Evolutionary conservation across 2,113 vertebrate genomes (phyloP), one percentile per base, ranked within the genome.

Genomic region (Sisor rabdophorus): DNA sequence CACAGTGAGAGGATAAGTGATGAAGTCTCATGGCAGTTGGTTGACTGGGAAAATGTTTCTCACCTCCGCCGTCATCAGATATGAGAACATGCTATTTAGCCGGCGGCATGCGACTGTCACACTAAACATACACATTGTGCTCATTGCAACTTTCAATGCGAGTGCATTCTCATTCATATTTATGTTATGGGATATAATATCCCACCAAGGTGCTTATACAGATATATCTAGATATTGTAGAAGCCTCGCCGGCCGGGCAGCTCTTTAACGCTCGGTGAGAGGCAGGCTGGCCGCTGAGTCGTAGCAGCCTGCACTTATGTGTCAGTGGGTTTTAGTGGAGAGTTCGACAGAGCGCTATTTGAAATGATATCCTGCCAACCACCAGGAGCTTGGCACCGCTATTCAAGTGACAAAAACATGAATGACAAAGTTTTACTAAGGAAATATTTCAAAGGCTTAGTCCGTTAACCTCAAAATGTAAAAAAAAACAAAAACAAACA

Each of bases 201-300:
- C 22, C 52, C 50, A 26, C 36, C 47, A 50, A 67, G 53, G 52
- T 68, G 63, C 32, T 48, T 58, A 58, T 24, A 56, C 36, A 30
- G 54, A 47, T 44, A 52, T 75, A 86, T 82, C 81, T 91, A 83
- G 75, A 83, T 44, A 65, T 79, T 71, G 70, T 80, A 84, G 67
- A 65, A 79, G 64, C 19, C 30, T 28, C 10, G 11, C 26, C 61
- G 55, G 55, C 71, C 53, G 56, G 65, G 36, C 71, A 75, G 64
- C 52, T 73, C 68, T 82, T 48, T 67, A 55, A 73, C 59, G 59
- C 76, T 52, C 55, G 68, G 50, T 44, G 5, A 74, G 53, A 61
- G 44, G 36, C n/a, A 76, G 55, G 56, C 59, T 64, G 76, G 59
- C 63, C 68, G n/a, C 19, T 55, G 52, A 9, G 40, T 22, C 4